A percentile compares a stretch with the other conserved stretches of the same genome.
Evolutionary conservation across 1,140 invertebrate genomes (phyloP).

Genomic region (Theocolax elegans): DNA sequence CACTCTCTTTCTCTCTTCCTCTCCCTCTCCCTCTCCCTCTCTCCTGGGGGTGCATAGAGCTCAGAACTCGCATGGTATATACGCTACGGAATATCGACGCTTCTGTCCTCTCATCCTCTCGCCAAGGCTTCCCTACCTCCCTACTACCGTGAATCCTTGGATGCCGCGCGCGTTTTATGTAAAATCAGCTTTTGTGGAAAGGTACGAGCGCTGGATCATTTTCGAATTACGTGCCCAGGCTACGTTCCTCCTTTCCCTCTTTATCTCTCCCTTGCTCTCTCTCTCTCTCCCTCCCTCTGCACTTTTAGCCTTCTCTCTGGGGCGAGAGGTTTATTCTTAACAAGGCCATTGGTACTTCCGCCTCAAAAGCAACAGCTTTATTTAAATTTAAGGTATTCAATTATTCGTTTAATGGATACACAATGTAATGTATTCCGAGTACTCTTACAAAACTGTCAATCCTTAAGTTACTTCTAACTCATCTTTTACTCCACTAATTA

Average conservation of each 20-base stretch:
- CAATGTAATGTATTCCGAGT: constrained; percentile 11
- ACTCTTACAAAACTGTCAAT: too few relatives aligned
- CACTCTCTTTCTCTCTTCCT: too few relatives aligned
- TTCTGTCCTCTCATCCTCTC: neutral
- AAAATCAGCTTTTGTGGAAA: constrained; percentile 28
- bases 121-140: neutral
- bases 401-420: constrained; percentile 9
- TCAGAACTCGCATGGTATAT: neutral
- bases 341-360: constrained; percentile 12
- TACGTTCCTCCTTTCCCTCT: neutral
- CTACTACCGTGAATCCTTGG: too few relatives aligned
- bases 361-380: constrained; percentile 3
- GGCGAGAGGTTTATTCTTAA: constrained; percentile 23
- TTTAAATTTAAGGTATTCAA: constrained; percentile 26
- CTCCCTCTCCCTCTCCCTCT: too few relatives aligned
- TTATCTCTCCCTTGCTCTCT: too few relatives aligned
- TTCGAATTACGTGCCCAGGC: constrained; percentile 17
- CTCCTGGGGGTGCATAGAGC: constrained; percentile 1
- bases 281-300: neutral
- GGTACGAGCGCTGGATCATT: constrained; percentile 3
- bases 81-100: constrained; percentile 9
- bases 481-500: too few relatives aligned
- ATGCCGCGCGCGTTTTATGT: constrained; percentile 10
- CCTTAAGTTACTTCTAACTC: too few relatives aligned
- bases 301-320: neutral